Percentiles rank a stretch among this genome's conserved stretches.
Evolutionary conservation across 2,888 invertebrate genomes (phyloP).

Genomic region (Yponomeuta cagnagella): DNA sequence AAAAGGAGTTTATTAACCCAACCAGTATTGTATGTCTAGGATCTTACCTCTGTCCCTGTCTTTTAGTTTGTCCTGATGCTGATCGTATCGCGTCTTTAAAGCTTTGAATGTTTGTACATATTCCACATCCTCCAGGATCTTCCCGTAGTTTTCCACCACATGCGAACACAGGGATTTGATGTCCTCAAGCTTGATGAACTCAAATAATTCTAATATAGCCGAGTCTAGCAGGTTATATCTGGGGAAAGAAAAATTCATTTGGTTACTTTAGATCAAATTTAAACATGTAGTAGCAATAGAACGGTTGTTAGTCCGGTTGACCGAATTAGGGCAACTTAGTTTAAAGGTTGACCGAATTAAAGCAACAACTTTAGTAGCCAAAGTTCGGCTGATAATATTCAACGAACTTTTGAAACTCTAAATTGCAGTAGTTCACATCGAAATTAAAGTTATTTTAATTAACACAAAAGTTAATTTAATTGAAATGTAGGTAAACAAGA

Average conservation of each 20-base stretch:
- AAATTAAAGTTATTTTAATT: no score
- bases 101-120: constrained; percentile 99
- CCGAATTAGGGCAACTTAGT: no score
- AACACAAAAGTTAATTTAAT: no score
- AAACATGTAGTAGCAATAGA: no score
- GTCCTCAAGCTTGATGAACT: constrained; percentile 97
- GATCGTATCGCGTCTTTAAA: constrained; percentile 91
- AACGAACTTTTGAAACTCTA: no score
- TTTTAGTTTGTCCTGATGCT: constrained; percentile 92
- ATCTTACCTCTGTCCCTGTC: constrained; percentile 84
- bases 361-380: no score
- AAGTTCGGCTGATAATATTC: no score
- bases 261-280: no score
- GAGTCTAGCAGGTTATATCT: constrained; percentile 98
- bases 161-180: constrained; percentile 93
- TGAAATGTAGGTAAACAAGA: no score
- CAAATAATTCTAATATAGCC: constrained; percentile 99
- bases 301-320: no score
- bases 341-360: no score
- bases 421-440: no score
- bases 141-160: constrained; percentile 97
- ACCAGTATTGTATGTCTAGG: background rate
- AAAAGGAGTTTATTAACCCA: background rate
- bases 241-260: constrained; percentile 28
- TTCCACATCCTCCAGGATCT: constrained; percentile 93